Base-by-base conservation (phyloP, 2,113 vertebrate genomes). In the Gadus chalcogrammus region DNA sequence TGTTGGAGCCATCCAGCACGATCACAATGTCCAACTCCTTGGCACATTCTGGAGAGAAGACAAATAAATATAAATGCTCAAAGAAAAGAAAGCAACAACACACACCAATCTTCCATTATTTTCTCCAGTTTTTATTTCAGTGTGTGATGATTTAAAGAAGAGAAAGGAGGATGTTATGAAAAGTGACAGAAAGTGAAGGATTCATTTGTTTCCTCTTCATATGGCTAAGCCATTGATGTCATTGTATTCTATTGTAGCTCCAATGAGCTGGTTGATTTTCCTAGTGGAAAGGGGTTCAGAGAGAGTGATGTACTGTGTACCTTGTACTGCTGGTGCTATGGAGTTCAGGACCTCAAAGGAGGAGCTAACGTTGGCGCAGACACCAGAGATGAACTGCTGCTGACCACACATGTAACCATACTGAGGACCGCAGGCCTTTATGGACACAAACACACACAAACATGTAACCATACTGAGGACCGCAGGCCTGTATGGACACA, bases 1-100 rank as follows among this genome's bases (percentile, higher is more conserved):
- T 98, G 87, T 99, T 99, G 15, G 97, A 99, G 2, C 97, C 97
- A 70, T 99, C 97, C 4, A 99, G 91, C 20, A 99, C 95, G 1
- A 99, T 94, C 72, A 98, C 93, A 0, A 99, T 95, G 65, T 99
- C 97, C 86, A 99, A 64, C 56, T 94, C 93, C 53, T 91, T 94
- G 20, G 86, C 86, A 81, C 97, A 99, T 3, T 92, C 97, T 99
- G 87, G 7, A 93, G 92, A 4, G 86, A 17, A 75, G 79, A n/a
- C 35, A 18, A n/a, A 53, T 24, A 70, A 53, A 64, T n/a, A 70
- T 15, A 56, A 27, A 71, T 12, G 16, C 28, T 76, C 5, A 61
- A 5, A 35, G 61, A 52, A 7, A 28, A 4, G 22, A 63, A 63
- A 63, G 16, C 16, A 22, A 15, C 42, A 48, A 48, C 42, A 42